Conservation (phyloP, 2,888 invertebrate genomes). For the Xestia ashworthii region DNA sequence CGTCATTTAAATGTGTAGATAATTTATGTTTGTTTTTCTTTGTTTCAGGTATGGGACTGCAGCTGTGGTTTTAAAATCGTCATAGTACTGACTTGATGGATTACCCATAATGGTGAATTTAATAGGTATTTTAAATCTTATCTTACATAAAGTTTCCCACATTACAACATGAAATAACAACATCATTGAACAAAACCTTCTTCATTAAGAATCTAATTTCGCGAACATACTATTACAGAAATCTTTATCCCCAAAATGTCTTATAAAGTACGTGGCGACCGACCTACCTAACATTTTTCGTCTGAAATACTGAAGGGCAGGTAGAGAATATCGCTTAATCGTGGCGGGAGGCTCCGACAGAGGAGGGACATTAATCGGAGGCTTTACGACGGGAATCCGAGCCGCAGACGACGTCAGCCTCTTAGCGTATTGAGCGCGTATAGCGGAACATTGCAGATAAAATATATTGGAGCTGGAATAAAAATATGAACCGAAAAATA, state of each 20-base stretch:
- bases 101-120: background rate
- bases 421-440: conserved; percentile 72
- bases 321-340: conserved; percentile 86
- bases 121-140: background rate
- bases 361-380: conserved; percentile 86
- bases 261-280: conserved; percentile 31
- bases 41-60: conserved; percentile 60
- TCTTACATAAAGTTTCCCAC: background rate
- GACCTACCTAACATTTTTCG: conserved; percentile 65
- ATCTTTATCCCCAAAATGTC: conserved; percentile 62
- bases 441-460: conserved; percentile 69
- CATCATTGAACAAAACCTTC: conserved; percentile 15
- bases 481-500: conserved; percentile 24
- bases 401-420: conserved; percentile 79
- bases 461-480: conserved; percentile 50
- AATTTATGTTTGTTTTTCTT: conserved; percentile 42
- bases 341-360: conserved; percentile 77
- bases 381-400: conserved; percentile 86
- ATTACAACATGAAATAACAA: conserved; percentile 11
- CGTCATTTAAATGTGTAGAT: conserved; percentile 27
- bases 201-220: conserved; percentile 31
- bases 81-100: background rate
- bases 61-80: conserved; percentile 5
- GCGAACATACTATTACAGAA: conserved; percentile 52
- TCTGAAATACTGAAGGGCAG: conserved; percentile 78